phyloP scores from a whole-genome alignment of 2,113 vertebrate species.

The Bubo bubo region DNA sequence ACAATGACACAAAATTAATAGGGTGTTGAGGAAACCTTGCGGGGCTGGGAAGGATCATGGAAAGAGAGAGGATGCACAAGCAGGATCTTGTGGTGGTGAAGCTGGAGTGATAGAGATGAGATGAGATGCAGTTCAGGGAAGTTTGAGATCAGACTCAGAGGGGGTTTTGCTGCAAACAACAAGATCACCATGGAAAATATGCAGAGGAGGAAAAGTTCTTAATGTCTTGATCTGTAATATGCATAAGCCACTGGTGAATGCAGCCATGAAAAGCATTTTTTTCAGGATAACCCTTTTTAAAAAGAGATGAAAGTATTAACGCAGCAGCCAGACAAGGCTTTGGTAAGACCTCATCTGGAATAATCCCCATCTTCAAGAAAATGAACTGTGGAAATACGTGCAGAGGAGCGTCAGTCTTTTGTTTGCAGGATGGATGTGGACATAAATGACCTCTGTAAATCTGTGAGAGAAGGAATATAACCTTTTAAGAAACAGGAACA shows the following conservation, averaged over 20 bases:
- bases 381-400: neutral
- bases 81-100: neutral
- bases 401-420: neutral
- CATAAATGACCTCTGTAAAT: neutral
- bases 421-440: neutral
- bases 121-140: neutral
- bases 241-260: neutral
- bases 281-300: neutral
- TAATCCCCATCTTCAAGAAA: neutral
- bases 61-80: neutral
- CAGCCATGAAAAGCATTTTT: neutral
- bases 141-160: neutral
- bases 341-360: neutral
- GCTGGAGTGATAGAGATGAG: neutral
- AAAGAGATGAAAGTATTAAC: neutral
- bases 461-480: neutral
- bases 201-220: neutral
- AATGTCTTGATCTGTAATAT: neutral
- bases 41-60: accelerated
- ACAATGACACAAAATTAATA: neutral
- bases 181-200: neutral
- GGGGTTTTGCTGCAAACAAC: neutral
- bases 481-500: neutral
- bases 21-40: neutral
- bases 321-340: neutral